These are phyloP conservation scores for Xerus rutilus DNA, from an alignment of 2,797 vertebrate species.

Conservation along the genomic window DNA sequence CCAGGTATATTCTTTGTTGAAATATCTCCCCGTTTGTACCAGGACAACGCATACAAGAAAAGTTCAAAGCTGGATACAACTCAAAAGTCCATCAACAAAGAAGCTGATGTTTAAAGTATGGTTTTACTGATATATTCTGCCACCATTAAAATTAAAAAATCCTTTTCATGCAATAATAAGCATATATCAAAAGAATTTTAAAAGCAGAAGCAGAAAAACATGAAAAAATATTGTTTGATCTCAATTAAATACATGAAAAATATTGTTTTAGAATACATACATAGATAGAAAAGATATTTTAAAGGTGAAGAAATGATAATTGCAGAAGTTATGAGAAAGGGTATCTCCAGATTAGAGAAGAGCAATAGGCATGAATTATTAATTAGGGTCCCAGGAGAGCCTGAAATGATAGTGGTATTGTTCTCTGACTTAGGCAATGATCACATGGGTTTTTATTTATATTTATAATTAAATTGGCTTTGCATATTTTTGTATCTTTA, in stretches of 20 bases:
- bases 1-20: not conserved
- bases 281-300: not conserved
- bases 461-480: not conserved
- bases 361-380: not conserved
- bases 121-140: not conserved
- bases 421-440: not conserved
- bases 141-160: slow-evolving; percentile 16
- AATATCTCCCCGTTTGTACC: not conserved
- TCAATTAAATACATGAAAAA: slow-evolving; percentile 42
- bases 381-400: not conserved
- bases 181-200: not conserved
- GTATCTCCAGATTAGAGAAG: not conserved
- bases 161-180: not conserved
- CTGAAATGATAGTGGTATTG: not conserved
- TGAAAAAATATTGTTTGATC: slow-evolving; percentile 2
- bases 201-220: slow-evolving; percentile 13
- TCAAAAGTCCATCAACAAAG: not conserved
- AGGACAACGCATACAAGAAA: not conserved
- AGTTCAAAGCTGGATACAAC: not conserved
- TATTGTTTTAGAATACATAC: not conserved
- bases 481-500: not conserved
- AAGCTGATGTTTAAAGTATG: not conserved
- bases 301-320: slow-evolving; percentile 9
- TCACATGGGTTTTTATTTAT: not conserved
- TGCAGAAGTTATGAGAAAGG: not conserved